Base-by-base conservation (phyloP, 30 jellyfish, hydroid and myxozoan genomes). In the Aurelia aurita complex sp. Pacific region DNA sequence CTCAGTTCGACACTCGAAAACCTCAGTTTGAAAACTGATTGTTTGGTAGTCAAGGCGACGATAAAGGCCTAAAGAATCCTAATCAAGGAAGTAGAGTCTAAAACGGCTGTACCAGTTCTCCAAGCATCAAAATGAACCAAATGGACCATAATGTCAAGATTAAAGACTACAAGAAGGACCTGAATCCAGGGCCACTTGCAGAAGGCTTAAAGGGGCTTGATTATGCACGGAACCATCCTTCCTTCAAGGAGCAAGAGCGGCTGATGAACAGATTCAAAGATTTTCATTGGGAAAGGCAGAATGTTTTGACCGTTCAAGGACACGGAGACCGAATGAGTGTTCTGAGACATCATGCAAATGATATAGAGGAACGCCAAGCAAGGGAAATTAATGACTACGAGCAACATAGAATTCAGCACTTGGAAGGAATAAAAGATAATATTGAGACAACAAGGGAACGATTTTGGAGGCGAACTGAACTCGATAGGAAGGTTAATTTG, bases 111-210 rank as follows among this genome's bases (percentile, higher is more conserved):
- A 40, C 52, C 52, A 40, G 10, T 1, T 40, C 6, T 40, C 52
- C 6, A 1, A 40, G 52, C 52, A 40, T 6, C 52, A 85, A 85
- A 29, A 85, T 85, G 95, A 73, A 85, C 54, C 95, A 85, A 76
- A 85, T 85, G 95, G 95, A 85, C 40, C 95, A 85, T 77, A 85
- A 85, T 61, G 89, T 85, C 36, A 85, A 85, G 68, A 85, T 85
- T 17, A 85, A 85, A 67, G 76, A 53, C 65, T 76, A 74, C 78
- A 85, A 85, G 55, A 72, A 32, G 29, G 87, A 73, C 35, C 13
- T 76, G 32, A 63, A 73, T n/a, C 82, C 85, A 42, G 72, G 79
- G 16, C 88, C 95, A 0, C 75, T 85, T 52, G 82, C 36, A 19
- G 18, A 64, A 0, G 51, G 72, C 40, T 69, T 78, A 29, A 51